Base-by-base conservation (phyloP, 2,888 invertebrate genomes). In the Agrochola macilenta region DNA sequence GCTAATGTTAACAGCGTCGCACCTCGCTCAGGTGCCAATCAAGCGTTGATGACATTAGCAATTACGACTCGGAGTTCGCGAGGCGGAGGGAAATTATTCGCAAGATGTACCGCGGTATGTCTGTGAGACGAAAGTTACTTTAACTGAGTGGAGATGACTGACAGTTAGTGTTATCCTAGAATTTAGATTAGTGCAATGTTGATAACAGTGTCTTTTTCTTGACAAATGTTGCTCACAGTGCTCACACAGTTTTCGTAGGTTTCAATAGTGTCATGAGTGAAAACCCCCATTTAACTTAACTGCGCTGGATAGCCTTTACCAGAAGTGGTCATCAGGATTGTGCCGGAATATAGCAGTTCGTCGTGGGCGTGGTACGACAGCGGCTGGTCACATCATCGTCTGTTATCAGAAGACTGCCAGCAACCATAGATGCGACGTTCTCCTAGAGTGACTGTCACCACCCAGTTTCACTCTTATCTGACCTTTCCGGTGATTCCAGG, bases 31-130 rank as follows among this genome's bases (percentile, higher is more conserved):
- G 65, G n/a, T 61, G 83, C 83, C 83, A 78, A 80, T 78, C 78
- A 83, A 83, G 65, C 60, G 54, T 57, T 83, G 78, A 78, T 49
- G 70, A 43, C 60, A 73, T 82, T 85, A 77, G 35, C 70, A 78
- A 72, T 69, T 82, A 82, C 52, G 2, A 43, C 65, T 8, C 26
- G n/a, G 20, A 69, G 78, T 66, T 78, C 60, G n/a, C 78, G 65
- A 30, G 43, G 30, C 5, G 60, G 49, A n/a, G 75, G 81, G 0
- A 26, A 79, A 79, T 79, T 82, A 60, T 76, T 46, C 30, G 4
- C 61, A n/a, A 58, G 57, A 46, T 39, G 60, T 74, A 23, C 46
- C 46, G 23, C 30, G 49, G 68, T 64, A 35, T 46, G 77, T 52
- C 14, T 76, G 43, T 23, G n/a, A 30, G 17, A 72, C 30, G 35